phyloP scores from a whole-genome alignment of 2,888 invertebrate genomes.

The Coelogynopora nodosa region DNA sequence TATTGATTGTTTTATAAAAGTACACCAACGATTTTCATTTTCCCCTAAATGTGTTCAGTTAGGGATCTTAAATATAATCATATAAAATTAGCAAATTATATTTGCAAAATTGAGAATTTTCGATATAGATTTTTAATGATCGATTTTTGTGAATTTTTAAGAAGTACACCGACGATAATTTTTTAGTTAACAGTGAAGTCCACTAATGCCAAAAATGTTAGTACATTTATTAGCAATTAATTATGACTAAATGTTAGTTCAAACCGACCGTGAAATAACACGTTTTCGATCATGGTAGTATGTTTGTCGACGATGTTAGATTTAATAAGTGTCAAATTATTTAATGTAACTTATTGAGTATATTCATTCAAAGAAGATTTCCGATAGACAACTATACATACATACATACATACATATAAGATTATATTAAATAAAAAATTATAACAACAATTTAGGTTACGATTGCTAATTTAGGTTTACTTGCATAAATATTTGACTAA shows the following conservation, averaged over 20 bases:
- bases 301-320: too few species aligned
- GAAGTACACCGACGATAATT: background rate
- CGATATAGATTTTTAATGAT: background rate
- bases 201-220: constrained; percentile 19
- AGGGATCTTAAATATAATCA: constrained; percentile 2
- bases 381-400: too few species aligned
- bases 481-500: too few species aligned
- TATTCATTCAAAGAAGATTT: too few species aligned
- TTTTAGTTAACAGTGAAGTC: constrained; percentile 18
- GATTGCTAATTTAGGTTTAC: too few species aligned
- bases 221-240: constrained; percentile 1
- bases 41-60: constrained; percentile 8
- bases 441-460: too few species aligned
- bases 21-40: constrained; percentile 19
- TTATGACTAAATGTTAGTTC: constrained; percentile 19
- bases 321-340: too few species aligned
- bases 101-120: background rate
- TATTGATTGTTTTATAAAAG: constrained; percentile 27
- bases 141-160: background rate
- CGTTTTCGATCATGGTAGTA: too few species aligned
- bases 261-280: too few species aligned
- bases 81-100: background rate
- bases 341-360: too few species aligned
- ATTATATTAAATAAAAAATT: too few species aligned
- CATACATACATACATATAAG: too few species aligned